A percentile compares a stretch with the other conserved stretches of the same genome.
Conservation (phyloP, 1,140 invertebrate species). For the Ericerus pela region DNA sequence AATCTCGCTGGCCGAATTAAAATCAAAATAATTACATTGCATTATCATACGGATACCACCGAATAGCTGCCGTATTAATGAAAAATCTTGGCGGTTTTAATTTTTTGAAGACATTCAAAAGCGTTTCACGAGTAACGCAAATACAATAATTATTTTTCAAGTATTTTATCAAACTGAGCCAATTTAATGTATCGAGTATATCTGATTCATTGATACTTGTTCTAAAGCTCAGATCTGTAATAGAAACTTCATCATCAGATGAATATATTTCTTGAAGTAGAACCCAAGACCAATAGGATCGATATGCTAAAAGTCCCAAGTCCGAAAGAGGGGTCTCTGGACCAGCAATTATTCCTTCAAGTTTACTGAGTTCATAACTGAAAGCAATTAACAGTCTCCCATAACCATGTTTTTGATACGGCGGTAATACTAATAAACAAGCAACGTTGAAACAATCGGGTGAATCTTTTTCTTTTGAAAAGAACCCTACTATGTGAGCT, state of each 20-base stretch:
- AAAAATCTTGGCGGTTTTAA: slow-evolving; percentile 78
- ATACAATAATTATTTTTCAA: slow-evolving; percentile 97
- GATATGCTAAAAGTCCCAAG: slow-evolving; percentile 87
- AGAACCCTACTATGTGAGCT: slow-evolving; percentile 93
- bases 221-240: slow-evolving; percentile 75
- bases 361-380: slow-evolving; percentile 79
- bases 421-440: slow-evolving; percentile 91
- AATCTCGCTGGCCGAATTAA: no score
- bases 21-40: no score
- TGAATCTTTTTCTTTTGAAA: slow-evolving; percentile 98
- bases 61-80: slow-evolving; percentile 63
- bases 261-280: slow-evolving; percentile 79
- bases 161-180: slow-evolving; percentile 95
- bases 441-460: slow-evolving; percentile 96
- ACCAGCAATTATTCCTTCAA: slow-evolving; percentile 85
- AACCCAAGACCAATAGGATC: slow-evolving; percentile 97
- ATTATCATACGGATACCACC: slow-evolving; percentile 48
- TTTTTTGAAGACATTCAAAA: slow-evolving; percentile 85
- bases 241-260: slow-evolving; percentile 69
- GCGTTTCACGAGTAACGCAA: slow-evolving; percentile 88
- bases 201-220: slow-evolving; percentile 90
- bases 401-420: slow-evolving; percentile 97
- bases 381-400: slow-evolving; percentile 95
- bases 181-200: slow-evolving; percentile 89
- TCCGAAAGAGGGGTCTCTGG: slow-evolving; percentile 97